A percentile compares a stretch with the other conserved stretches of the same genome.
These are phyloP conservation scores for Elegia similella DNA, from an alignment of 2,888 invertebrate genomes.

Conservation along the genomic window DNA sequence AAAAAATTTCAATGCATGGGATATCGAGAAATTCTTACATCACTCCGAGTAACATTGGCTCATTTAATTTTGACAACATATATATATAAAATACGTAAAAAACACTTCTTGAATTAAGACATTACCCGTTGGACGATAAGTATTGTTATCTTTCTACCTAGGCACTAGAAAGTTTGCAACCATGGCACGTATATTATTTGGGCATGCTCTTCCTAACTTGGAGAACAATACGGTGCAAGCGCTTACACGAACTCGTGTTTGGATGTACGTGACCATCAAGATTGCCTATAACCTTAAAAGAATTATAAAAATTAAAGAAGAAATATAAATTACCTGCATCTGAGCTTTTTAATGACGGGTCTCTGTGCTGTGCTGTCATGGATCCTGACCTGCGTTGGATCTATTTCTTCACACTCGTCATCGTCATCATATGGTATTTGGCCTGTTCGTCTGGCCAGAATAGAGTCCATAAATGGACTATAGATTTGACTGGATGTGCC, in stretches of 20 bases:
- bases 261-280: background rate
- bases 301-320: background rate
- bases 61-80: too few relatives aligned
- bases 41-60: too few relatives aligned
- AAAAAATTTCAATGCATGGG: too few relatives aligned
- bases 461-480: conserved; percentile 84
- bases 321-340: conserved; percentile 71
- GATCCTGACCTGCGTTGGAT: conserved; percentile 89
- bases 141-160: background rate
- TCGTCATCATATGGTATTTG: conserved; percentile 68
- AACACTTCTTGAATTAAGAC: too few relatives aligned
- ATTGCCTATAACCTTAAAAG: background rate
- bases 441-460: conserved; percentile 67
- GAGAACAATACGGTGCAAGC: conserved; percentile 29
- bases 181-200: conserved; percentile 28
- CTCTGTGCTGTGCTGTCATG: conserved; percentile 89
- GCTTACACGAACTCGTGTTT: conserved; percentile 20
- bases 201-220: conserved; percentile 35
- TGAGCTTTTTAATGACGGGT: conserved; percentile 84
- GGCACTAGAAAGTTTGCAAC: conserved; percentile 33
- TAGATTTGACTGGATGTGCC: conserved; percentile 83
- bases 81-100: too few relatives aligned
- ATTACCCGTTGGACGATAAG: background rate
- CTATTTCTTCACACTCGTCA: conserved; percentile 86
- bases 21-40: background rate